Conservation (phyloP, 2,797 vertebrate genomes). For the Rhinella marina region DNA sequence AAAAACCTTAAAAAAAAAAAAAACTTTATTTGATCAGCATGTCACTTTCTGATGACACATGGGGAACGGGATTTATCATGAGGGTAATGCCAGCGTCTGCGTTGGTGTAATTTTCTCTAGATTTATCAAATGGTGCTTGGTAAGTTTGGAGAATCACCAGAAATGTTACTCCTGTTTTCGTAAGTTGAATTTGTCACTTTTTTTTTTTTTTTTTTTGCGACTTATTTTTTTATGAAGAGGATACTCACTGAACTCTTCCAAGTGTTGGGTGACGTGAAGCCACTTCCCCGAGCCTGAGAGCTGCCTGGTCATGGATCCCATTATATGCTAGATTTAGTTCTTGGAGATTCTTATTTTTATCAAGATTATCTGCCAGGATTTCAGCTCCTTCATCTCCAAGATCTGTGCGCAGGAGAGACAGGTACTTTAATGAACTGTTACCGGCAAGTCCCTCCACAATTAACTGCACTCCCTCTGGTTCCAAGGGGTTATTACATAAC, state of each 20-base stretch:
- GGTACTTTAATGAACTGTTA: constrained; percentile 80
- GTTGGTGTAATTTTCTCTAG: no score
- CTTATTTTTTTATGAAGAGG: not conserved
- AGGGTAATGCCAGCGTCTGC: no score
- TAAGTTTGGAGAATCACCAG: no score
- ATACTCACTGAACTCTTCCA: constrained; percentile 90
- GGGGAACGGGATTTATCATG: no score
- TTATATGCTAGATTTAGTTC: constrained; percentile 96
- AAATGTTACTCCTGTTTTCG: no score
- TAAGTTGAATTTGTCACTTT: no score
- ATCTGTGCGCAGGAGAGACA: constrained; percentile 89
- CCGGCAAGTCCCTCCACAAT: constrained; percentile 82
- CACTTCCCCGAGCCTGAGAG: constrained; percentile 83
- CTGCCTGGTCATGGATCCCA: constrained; percentile 83
- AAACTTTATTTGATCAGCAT: no score
- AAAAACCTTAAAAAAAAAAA: no score
- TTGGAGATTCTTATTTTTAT: constrained; percentile 76
- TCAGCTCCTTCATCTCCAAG: constrained; percentile 81
- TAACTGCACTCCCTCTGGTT: constrained; percentile 75
- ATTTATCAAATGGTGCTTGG: no score
- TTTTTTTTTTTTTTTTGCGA: no score
- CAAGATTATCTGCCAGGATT: constrained; percentile 78
- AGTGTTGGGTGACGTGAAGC: constrained; percentile 84
- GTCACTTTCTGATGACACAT: no score
- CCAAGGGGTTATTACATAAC: constrained; percentile 86